These are phyloP conservation scores for Peromyscus californicus DNA, from an alignment of 2,113 vertebrate species.

Conservation along the genomic window DNA sequence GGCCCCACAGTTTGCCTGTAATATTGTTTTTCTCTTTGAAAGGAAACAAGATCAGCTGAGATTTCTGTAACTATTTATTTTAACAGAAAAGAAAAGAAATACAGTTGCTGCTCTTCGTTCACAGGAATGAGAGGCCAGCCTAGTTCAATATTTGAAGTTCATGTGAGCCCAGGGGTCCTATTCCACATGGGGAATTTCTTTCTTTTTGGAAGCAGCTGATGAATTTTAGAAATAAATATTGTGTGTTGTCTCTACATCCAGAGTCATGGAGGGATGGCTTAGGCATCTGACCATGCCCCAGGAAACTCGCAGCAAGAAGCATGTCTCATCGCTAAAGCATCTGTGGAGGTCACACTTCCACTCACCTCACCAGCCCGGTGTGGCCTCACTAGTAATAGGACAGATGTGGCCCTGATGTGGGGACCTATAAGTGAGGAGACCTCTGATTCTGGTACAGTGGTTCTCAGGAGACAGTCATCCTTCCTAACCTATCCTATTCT, in stretches of 20 bases:
- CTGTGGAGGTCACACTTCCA: not conserved
- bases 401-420: too few relatives aligned
- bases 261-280: accelerated
- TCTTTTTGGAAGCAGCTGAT: not conserved
- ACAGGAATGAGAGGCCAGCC: not conserved
- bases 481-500: not conserved
- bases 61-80: not conserved
- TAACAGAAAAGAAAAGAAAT: conserved; percentile 31
- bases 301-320: too few relatives aligned
- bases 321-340: not conserved
- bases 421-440: not conserved
- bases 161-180: not conserved
- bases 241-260: too few relatives aligned
- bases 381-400: not conserved
- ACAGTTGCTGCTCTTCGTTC: not conserved
- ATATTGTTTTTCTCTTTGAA: conserved; percentile 26
- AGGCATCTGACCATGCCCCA: not conserved
- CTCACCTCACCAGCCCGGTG: not conserved
- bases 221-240: not conserved
- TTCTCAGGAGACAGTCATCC: too few relatives aligned
- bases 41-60: not conserved
- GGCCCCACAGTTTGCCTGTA: not conserved
- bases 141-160: not conserved
- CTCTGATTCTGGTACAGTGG: not conserved
- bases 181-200: not conserved